phyloP scores from a whole-genome alignment of 2,797 vertebrate species.

The Crax fasciolata region DNA sequence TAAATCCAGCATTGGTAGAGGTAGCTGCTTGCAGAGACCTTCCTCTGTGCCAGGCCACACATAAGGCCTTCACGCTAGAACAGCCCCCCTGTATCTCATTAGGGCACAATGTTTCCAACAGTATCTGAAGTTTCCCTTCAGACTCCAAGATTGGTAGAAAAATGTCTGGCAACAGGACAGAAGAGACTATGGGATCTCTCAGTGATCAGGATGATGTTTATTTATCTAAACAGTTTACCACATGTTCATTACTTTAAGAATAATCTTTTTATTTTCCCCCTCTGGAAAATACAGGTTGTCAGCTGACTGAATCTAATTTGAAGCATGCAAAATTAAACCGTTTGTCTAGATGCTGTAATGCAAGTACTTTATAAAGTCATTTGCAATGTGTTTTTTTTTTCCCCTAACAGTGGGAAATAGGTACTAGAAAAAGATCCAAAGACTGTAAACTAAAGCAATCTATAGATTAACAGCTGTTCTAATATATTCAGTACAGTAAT shows the following conservation, averaged over 20 bases:
- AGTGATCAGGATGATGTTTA: background rate
- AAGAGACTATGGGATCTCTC: background rate
- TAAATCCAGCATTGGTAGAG: background rate
- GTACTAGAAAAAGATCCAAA: background rate
- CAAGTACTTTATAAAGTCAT: background rate
- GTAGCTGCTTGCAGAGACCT: background rate
- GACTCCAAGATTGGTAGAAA: background rate
- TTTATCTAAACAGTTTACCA: background rate
- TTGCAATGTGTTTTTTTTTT: background rate
- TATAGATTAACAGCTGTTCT: background rate
- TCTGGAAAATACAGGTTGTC: background rate
- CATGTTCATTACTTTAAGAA: background rate
- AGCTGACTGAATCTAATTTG: background rate
- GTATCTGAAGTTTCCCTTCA: background rate
- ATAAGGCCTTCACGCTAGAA: background rate
- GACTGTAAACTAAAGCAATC: background rate
- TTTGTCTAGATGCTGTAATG: conserved; percentile 11
- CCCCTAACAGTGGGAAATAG: background rate
- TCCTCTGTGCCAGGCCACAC: background rate
- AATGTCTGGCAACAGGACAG: background rate
- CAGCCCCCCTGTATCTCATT: background rate
- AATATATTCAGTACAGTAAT: background rate
- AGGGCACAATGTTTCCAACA: background rate
- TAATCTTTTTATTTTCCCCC: background rate
- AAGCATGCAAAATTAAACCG: background rate